Percentiles rank a stretch among this genome's conserved stretches.
phyloP scores from a whole-genome alignment of 2,113 vertebrate species.

The Hemiscyllium ocellatum region DNA sequence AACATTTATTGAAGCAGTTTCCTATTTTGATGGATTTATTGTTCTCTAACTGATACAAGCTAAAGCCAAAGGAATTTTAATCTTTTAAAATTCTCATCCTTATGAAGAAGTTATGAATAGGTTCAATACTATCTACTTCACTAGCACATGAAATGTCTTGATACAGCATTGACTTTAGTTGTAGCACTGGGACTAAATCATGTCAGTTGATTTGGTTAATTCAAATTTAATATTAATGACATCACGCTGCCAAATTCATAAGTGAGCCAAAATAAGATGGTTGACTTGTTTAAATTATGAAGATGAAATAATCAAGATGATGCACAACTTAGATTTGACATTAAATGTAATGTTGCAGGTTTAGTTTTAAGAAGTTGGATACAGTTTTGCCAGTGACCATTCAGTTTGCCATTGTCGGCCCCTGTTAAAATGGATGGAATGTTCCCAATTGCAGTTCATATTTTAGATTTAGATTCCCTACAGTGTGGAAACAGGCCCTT shows the following conservation, averaged over 20 bases:
- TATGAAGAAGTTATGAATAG: not conserved
- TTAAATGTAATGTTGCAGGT: not conserved
- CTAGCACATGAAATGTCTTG: not conserved
- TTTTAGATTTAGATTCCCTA: no score
- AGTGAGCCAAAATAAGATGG: not conserved
- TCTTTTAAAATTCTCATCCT: not conserved
- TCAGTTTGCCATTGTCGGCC: not conserved
- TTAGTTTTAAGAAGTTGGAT: not conserved
- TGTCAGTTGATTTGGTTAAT: not conserved
- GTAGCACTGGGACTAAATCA: not conserved
- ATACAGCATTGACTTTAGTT: not conserved
- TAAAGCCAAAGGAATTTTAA: not conserved
- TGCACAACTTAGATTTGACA: not conserved
- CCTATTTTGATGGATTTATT: not conserved
- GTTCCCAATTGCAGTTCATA: no score
- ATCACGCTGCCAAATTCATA: not conserved
- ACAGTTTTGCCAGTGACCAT: not conserved
- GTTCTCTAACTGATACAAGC: not conserved
- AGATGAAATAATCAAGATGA: not conserved
- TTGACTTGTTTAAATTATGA: not conserved
- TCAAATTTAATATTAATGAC: not conserved
- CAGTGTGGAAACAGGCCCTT: no score
- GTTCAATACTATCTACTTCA: not conserved
- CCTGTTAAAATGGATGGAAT: no score
- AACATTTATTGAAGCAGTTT: not conserved